Evolutionary conservation across 2,113 vertebrate species (phyloP).

Genomic region (Gorsachius goisagi): DNA sequence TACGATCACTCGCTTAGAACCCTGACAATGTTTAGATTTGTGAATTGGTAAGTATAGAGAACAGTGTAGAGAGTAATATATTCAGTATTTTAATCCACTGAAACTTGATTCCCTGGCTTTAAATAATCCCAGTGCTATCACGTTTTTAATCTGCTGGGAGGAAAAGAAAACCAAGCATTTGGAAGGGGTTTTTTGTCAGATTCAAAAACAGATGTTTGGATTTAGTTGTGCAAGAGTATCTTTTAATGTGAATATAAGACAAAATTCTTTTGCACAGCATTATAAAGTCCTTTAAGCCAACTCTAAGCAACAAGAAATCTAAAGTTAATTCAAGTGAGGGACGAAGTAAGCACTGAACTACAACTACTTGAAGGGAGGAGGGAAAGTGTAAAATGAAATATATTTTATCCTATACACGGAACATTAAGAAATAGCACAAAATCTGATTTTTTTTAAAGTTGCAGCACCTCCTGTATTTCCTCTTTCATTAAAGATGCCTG

Average conservation of each 20-base stretch:
- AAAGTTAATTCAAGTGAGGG: slow-evolving; percentile 66
- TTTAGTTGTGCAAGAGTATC: background rate
- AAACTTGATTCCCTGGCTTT: background rate
- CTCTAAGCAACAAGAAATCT: slow-evolving; percentile 73
- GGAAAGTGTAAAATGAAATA: slow-evolving; percentile 61
- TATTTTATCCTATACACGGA: slow-evolving; percentile 78
- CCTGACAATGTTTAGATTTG: background rate
- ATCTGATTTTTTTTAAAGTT: slow-evolving; percentile 59
- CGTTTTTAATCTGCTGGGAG: background rate
- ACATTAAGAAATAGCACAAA: slow-evolving; percentile 44
- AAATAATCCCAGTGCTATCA: background rate
- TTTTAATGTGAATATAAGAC: background rate
- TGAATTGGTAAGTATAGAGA: background rate
- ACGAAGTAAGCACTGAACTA: slow-evolving; percentile 72
- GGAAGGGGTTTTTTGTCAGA: background rate
- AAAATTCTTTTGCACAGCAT: slow-evolving; percentile 22
- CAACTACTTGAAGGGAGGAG: slow-evolving; percentile 60
- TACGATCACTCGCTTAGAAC: background rate
- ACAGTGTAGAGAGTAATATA: background rate
- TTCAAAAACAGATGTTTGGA: background rate
- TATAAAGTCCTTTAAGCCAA: slow-evolving; percentile 82
- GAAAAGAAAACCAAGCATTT: background rate
- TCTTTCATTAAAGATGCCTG: background rate
- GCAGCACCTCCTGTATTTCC: slow-evolving; percentile 42
- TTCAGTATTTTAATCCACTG: background rate